Conservation (phyloP, 2,888 invertebrate genomes). For the Deilephila elpenor region DNA sequence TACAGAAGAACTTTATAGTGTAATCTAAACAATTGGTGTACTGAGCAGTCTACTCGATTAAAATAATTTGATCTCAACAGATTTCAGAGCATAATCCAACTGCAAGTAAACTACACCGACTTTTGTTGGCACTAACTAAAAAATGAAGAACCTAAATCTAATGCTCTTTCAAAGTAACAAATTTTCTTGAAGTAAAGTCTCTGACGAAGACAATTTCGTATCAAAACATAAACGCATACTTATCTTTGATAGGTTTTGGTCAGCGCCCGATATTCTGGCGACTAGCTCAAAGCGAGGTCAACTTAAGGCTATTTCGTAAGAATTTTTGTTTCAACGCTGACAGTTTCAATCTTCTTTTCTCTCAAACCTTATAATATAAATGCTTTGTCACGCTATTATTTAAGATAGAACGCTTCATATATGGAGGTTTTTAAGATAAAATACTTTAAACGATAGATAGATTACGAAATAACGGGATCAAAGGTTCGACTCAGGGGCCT, state of each 20-base stretch:
- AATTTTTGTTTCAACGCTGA: neutral
- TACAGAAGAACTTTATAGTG: too few species aligned
- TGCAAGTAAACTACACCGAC: too few species aligned
- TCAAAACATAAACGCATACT: conserved; percentile 25
- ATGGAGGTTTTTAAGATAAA: too few species aligned
- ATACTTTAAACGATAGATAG: too few species aligned
- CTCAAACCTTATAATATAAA: neutral
- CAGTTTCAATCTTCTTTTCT: neutral
- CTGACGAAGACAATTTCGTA: conserved; percentile 35
- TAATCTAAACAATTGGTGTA: too few species aligned
- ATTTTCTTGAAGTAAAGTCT: conserved; percentile 4
- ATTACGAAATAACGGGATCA: too few species aligned
- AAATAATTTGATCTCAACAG: too few species aligned
- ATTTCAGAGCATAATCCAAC: too few species aligned
- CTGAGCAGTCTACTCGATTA: too few species aligned
- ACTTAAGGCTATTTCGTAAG: neutral
- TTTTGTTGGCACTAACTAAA: neutral
- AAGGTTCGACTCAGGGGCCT: too few species aligned
- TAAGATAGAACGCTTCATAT: too few species aligned
- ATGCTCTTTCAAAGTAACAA: neutral
- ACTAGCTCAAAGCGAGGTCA: neutral
- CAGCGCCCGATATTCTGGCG: neutral
- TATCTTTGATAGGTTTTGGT: conserved; percentile 1
- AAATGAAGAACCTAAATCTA: neutral
- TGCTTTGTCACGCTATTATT: neutral